Conservation (phyloP, 2,888 invertebrate genomes). For the Amiota minor region DNA sequence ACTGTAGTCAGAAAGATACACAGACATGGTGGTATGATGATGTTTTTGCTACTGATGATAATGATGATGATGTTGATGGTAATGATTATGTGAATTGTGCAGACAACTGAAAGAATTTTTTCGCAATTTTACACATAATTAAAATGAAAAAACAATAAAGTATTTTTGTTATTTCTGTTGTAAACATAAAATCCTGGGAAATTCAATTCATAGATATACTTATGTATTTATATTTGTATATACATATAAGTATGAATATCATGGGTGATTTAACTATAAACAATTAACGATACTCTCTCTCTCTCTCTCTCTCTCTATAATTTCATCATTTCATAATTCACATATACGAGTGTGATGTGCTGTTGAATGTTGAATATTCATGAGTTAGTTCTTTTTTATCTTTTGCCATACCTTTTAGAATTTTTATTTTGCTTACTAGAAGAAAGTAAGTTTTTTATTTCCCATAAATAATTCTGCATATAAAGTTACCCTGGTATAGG, state of each 20-base stretch:
- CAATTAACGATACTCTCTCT: background rate
- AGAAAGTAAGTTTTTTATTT: no score
- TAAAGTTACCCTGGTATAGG: no score
- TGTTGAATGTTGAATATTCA: no score
- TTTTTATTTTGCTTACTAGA: no score
- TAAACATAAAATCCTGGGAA: background rate
- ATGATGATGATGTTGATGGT: background rate
- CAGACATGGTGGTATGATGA: background rate
- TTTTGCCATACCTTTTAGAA: no score
- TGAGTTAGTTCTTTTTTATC: no score
- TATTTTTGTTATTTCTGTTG: background rate
- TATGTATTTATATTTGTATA: background rate
- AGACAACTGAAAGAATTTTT: background rate
- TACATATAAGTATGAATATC: background rate
- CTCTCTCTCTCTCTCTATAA: no score
- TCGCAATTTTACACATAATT: conserved; percentile 16
- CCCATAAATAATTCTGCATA: no score
- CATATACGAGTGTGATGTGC: no score
- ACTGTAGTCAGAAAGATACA: background rate
- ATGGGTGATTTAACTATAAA: background rate
- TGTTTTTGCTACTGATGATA: background rate
- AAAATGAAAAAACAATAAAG: background rate
- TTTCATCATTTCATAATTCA: no score
- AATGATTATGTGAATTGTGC: background rate
- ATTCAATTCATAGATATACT: background rate